Evolutionary conservation across 2,113 vertebrate species (phyloP).

Genomic region (Orycteropus afer): DNA sequence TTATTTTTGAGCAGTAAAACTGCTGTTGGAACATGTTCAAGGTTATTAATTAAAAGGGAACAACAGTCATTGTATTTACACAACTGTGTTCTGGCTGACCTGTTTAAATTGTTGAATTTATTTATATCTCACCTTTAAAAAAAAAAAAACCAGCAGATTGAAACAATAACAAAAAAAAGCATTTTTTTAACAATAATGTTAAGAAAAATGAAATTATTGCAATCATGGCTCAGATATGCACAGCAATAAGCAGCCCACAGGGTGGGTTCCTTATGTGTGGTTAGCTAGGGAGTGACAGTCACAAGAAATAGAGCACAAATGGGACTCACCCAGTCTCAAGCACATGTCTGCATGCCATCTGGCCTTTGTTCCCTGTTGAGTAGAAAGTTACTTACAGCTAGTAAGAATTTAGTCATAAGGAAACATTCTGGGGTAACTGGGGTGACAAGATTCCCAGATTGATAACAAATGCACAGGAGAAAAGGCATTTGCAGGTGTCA

Average conservation of each 20-base stretch:
- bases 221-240: slow-evolving; percentile 62
- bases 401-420: slow-evolving; percentile 71
- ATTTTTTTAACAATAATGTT: slow-evolving; percentile 53
- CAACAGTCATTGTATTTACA: slow-evolving; percentile 46
- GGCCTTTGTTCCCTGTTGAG: slow-evolving; percentile 77
- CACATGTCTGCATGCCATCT: slow-evolving; percentile 79
- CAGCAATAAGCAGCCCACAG: slow-evolving; percentile 62
- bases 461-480: slow-evolving; percentile 26
- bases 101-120: slow-evolving; percentile 65
- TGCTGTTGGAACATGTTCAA: slow-evolving; percentile 69
- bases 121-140: slow-evolving; percentile 66
- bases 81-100: slow-evolving; percentile 62
- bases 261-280: slow-evolving; percentile 76
- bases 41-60: slow-evolving; percentile 50
- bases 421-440: slow-evolving; percentile 67
- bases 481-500: background rate
- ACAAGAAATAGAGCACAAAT: slow-evolving; percentile 78
- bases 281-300: slow-evolving; percentile 74
- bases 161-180: slow-evolving; percentile 54
- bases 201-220: slow-evolving; percentile 62
- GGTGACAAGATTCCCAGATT: slow-evolving; percentile 61
- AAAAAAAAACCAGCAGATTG: slow-evolving; percentile 40
- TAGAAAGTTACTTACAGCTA: slow-evolving; percentile 75
- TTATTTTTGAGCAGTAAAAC: slow-evolving; percentile 58
- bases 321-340: slow-evolving; percentile 70